Base-by-base conservation (phyloP, 1,140 invertebrate species). In the Tetramorium parvispinum region DNA sequence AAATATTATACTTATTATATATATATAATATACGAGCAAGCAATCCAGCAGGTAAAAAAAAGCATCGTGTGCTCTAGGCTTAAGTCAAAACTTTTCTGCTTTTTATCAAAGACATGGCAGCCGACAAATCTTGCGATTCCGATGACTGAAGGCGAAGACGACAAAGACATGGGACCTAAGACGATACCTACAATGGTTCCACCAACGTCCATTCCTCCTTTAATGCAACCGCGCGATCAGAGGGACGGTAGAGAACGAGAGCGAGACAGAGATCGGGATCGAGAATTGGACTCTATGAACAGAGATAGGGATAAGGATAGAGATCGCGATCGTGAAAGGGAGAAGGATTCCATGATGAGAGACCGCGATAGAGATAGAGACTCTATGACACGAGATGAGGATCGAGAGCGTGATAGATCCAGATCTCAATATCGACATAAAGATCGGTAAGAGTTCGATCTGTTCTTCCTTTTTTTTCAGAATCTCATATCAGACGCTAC, bases 391-490 rank as follows among this genome's bases (percentile, higher is more conserved):
- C 88, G 93, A 65, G 95, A 96, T 3, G 94, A 95, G 16, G 94
- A 95, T 16, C 91, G 86, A 85, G 95, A 95, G 6, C 92, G 94
- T 18, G 94, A 95, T 37, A 93, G 95, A 77, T 94, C 91, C 11
- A 91, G 95, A 37, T 95, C 94, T 2, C 94, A 95, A 32, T 95
- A 95, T 87, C 93, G 94, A 68, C 94, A 95, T 85, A 95, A 95
- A 92, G 95, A 95, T 63, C 93, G 94, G 94, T 95, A 92, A 89
- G 46, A 18, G 3, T 32, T 32, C 27, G 27, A 73, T 21, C 0
- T 37, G 8, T 24, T 37, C 13, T 24, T 70, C 2, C n/a, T 24
- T 55, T 68, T 51, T 79, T 3, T 10, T 7, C 4, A 21, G 27
- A 82, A 49, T 82, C 51, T 1, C 40, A 13, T 53, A 27, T 16